Conservation (phyloP, 2,888 invertebrate species). For the Rhagophthalmus giganteus region DNA sequence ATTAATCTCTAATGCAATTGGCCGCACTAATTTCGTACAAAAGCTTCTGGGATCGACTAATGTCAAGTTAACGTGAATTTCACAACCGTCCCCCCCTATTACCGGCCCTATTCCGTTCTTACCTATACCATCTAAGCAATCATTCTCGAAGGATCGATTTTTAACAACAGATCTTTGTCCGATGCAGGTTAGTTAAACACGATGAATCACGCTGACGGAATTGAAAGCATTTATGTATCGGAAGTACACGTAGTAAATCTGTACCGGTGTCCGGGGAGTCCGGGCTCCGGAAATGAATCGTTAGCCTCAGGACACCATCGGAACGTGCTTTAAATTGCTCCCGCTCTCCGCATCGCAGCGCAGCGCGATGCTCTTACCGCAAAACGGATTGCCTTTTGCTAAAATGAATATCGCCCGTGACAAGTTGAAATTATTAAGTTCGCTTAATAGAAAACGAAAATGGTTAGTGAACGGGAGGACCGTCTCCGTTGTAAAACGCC, state of each 20-base stretch:
- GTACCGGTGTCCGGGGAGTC: conserved; percentile 39
- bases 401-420: conserved; percentile 16
- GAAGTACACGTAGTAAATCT: conserved; percentile 45
- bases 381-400: conserved; percentile 25
- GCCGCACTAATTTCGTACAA: not conserved
- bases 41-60: conserved; percentile 1
- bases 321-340: conserved; percentile 44
- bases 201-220: conserved; percentile 35
- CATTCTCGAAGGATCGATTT: conserved; percentile 9
- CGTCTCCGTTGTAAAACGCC: no score
- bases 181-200: conserved; percentile 16
- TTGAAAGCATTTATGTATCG: conserved; percentile 38
- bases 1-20: conserved; percentile 20
- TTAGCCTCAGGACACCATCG: conserved; percentile 46
- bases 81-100: not conserved
- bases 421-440: conserved; percentile 15
- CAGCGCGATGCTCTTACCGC: conserved; percentile 19
- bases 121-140: conserved; percentile 4
- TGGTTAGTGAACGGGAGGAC: no score
- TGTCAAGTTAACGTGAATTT: not conserved
- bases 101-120: not conserved
- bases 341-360: conserved; percentile 7
- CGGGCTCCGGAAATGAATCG: conserved; percentile 47
- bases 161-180: conserved; percentile 14
- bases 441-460: not conserved